These are phyloP conservation scores for Trissonchulus latispiculum DNA, from an alignment of 2,888 invertebrate species.

Conservation along the genomic window DNA sequence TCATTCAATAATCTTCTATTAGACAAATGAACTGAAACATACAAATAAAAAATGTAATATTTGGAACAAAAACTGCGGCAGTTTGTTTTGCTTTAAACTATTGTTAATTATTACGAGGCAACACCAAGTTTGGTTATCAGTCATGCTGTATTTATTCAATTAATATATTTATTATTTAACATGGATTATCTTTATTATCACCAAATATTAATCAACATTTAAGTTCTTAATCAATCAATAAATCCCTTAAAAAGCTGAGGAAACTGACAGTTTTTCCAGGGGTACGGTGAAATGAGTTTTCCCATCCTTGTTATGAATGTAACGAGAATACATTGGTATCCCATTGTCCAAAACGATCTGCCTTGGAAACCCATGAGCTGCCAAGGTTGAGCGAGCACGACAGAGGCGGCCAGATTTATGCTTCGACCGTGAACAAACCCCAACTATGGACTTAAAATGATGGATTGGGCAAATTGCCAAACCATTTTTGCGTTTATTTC, in stretches of 20 bases:
- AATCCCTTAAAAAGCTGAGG: background rate
- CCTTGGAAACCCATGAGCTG: slow-evolving; percentile 69
- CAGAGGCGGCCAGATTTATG: slow-evolving; percentile 86
- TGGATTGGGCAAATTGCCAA: too few species aligned
- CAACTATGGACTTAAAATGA: too few species aligned
- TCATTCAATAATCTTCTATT: slow-evolving; percentile 77
- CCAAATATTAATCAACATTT: too few species aligned
- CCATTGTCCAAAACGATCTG: slow-evolving; percentile 58
- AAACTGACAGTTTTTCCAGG: too few species aligned
- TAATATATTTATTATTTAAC: background rate
- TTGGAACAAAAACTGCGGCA: too few species aligned
- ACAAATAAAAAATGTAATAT: slow-evolving; percentile 24
- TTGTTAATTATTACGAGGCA: too few species aligned
- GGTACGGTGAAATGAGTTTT: slow-evolving; percentile 51
- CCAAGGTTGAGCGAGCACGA: slow-evolving; percentile 70
- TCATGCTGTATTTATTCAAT: too few species aligned
- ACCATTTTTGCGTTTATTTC: too few species aligned
- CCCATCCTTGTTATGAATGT: slow-evolving; percentile 70
- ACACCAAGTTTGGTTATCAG: too few species aligned
- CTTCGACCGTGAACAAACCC: slow-evolving; percentile 70
- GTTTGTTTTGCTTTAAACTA: too few species aligned
- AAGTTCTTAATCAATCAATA: background rate
- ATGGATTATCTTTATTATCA: background rate
- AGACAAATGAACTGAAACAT: slow-evolving; percentile 71
- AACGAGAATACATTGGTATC: slow-evolving; percentile 78